Evolutionary conservation across 2,888 invertebrate genomes (phyloP), one percentile per base, ranked within the genome.

Genomic region (Formica aserva): DNA sequence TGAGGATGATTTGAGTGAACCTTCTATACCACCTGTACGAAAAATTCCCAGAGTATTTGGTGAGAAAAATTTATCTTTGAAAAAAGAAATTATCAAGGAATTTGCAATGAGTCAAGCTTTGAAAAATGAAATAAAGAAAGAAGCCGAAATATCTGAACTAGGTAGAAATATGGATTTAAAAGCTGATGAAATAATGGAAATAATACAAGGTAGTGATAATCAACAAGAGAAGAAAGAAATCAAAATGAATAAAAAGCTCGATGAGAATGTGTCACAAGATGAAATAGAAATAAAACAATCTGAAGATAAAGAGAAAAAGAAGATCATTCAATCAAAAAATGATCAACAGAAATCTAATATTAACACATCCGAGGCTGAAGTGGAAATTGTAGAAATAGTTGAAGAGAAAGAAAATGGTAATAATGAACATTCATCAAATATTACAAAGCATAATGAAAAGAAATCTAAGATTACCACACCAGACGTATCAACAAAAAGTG

Each of bases 1-100:
- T 88, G 97, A 97, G 74, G 97, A 97, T 86, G 97, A 97, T 88
- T 96, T 97, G 92, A 96, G 96, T 91, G 95, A 96, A 95, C 95
- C 95, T 15, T 95, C 96, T 82, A 96, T 96, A 85, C 93, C 93
- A 60, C 94, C 93, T 18, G 95, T 97, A 18, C 95, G 97, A 86
- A 97, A 97, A 95, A 97, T 97, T 88, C 96, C 97, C 0, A 95
- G 97, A 76, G 96, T 97, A 8, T 95, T 96, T 83, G 92, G 94
- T 1, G 92, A 92, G 74, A 92, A 92, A 83, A 94, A 90, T 88
- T 92, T 93, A 74, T 93, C 93, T 18, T 86, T 93, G 18, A 93
- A 94, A 69, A 95, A 95, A 88, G 94, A 93, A 91, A 95, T 94
- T 48, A 92, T 94, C 35, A 93, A 94, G 72, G 95, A 95, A 88